Base-by-base conservation (phyloP, 1,140 invertebrate species). In the Drosophila seguyi region DNA sequence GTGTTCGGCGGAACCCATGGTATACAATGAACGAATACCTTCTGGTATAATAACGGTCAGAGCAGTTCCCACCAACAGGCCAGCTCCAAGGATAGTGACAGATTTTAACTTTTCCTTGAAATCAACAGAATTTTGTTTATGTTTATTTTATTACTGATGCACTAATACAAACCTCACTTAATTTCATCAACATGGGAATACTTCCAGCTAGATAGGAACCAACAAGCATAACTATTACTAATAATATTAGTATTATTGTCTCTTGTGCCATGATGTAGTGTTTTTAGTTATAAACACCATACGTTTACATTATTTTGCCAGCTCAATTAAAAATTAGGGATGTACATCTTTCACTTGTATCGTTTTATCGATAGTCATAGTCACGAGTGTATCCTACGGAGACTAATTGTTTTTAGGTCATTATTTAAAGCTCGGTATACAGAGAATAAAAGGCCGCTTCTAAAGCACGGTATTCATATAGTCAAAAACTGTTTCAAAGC, bases 11-110 rank as follows among this genome's bases (percentile, higher is more conserved):
- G 41, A 13, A 6, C 18, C 36, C 52, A 75, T 93, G 1, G 52
- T 25, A 77, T 96, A 95, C 31, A 99, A 93, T 4, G 98, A 96
- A 74, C 98, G 94, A 31, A 99, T 97, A 38, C 99, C 99, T 94
- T 99, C 99, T 1, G 99, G 99, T 85, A 99, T 99, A 48, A 99
- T 99, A 1, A 99, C 98, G 65, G 98, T 97, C 52, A 99, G 93
- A 0, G 99, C 98, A 60, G 99, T 99, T 5, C 99, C 99, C 44
- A 99, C 98, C n/a, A 99, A 94, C 10, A 99, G 94, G 27, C 99
- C 99, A 50, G 99, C 98, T 50, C 99, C 99, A 48, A 99, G 95
- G 36, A 99, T 96, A 22, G 98, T 99, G 34, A 99, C 96, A 82
- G 98, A 94, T 91, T 99, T 97, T 25, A 99, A 93, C 93, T 98